Base-by-base conservation (phyloP, 2,888 invertebrate genomes). In the Formica aserva region DNA sequence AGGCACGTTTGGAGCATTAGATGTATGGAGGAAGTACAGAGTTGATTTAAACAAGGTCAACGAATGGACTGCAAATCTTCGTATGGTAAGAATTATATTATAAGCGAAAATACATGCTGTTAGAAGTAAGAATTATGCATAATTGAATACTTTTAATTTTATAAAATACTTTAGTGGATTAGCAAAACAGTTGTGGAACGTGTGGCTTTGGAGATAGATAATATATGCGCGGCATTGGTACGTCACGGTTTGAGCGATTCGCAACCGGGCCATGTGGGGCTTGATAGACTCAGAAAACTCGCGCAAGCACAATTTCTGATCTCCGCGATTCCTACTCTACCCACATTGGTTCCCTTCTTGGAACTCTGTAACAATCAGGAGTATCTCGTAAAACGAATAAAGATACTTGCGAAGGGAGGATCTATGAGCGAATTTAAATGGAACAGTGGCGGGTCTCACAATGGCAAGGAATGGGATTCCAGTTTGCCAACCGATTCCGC, bases 361-460 rank as follows among this genome's bases (percentile, higher is more conserved):
- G 98, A 98, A 93, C 95, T 98, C 74, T 97, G 97, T 69, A 95
- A 97, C 26, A 98, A 98, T 95, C 98, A 98, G 94, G 97, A 98
- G 92, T 99, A 98, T 95, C 95, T 98, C 22, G 97, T 97, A 69
- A 97, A 96, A 86, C 96, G 99, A 89, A 97, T 98, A 52, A 96
- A 96, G 92, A 97, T 97, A 91, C 95, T 99, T 86, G 96, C 97
- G 0, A 96, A 96, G 93, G 98, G 98, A 85, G 98, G 98, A 13
- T 98, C 98, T 93, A 97, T 99, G 95, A 97, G 98, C 92, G 97
- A 97, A 91, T 99, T 97, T 95, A 97, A 97, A 87, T 99, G 99
- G 98, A 97, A 97, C 95, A 96, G 97, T 82, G 98, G 98, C 66
- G 97, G 97, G 62, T 95, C 95, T 41, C 96, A 96, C 91, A 96